A percentile compares a stretch with the other conserved stretches of the same genome.
phyloP scores from a whole-genome alignment of 2,113 vertebrate genomes.

The Patagioenas fasciata region DNA sequence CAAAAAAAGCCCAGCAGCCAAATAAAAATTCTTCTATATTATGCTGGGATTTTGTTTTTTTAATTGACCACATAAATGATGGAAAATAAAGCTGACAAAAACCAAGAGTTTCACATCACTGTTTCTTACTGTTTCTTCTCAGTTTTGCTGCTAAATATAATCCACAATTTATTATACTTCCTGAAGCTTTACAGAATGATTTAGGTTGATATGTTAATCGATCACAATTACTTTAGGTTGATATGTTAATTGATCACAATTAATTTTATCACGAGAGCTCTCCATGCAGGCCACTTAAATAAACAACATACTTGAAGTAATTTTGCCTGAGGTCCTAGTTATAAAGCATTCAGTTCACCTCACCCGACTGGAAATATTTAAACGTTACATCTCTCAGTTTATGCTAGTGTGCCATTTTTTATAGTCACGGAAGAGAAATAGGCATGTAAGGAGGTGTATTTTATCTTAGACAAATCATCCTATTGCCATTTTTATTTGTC shows the following conservation, averaged over 20 bases:
- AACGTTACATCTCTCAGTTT: neutral
- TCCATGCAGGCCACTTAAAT: neutral
- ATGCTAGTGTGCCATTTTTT: neutral
- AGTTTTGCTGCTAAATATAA: neutral
- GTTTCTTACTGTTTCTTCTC: neutral
- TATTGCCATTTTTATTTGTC: neutral
- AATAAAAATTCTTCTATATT: neutral
- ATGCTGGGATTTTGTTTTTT: neutral
- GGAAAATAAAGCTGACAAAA: neutral
- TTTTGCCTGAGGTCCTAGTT: conserved; percentile 4
- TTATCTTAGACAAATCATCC: neutral
- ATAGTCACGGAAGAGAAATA: neutral
- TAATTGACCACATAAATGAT: neutral
- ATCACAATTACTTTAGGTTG: neutral
- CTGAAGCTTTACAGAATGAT: neutral
- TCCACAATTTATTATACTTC: neutral
- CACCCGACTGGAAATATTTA: neutral
- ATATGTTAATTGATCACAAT: neutral
- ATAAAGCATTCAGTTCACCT: neutral
- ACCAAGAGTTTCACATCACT: neutral
- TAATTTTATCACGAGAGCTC: neutral
- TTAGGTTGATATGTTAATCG: neutral
- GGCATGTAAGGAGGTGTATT: neutral
- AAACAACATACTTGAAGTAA: neutral
- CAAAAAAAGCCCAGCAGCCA: neutral